Conservation (phyloP, 2,113 vertebrate species). For the Trinectes maculatus region DNA sequence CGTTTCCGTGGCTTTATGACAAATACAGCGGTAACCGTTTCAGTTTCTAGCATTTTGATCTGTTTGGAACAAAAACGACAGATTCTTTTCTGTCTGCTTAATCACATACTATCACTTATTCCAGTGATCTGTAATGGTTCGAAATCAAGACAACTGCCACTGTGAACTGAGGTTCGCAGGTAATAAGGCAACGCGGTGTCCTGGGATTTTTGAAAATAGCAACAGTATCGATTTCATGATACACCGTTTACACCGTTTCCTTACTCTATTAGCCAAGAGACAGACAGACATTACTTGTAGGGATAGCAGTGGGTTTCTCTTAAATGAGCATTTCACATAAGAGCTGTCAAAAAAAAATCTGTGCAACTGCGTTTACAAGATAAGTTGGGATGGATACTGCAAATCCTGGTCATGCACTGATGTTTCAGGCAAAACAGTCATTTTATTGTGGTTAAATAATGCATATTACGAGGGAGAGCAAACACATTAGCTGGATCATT, state of each 20-base stretch:
- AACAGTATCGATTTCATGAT: too few species aligned
- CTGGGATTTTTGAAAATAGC: neutral
- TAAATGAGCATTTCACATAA: too few species aligned
- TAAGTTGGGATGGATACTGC: neutral
- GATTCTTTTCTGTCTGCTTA: neutral
- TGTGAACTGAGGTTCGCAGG: neutral
- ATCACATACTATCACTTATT: conserved; percentile 3
- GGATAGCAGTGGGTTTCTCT: too few species aligned
- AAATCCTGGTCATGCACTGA: neutral
- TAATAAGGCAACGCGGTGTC: neutral
- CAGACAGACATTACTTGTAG: too few species aligned
- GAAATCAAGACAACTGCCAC: neutral
- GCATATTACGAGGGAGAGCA: conserved; percentile 4
- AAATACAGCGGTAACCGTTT: conserved; percentile 13
- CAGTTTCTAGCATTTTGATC: neutral
- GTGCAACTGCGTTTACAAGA: too few species aligned
- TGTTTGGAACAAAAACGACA: neutral
- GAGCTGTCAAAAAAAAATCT: too few species aligned
- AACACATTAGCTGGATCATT: conserved; percentile 11
- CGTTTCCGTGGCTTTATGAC: conserved; percentile 13
- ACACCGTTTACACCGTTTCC: too few species aligned
- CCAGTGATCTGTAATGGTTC: conserved; percentile 1
- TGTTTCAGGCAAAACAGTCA: neutral
- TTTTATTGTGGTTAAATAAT: conserved; percentile 11
- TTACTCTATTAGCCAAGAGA: too few species aligned